Base-by-base conservation (phyloP, 2,888 invertebrate genomes). In the Drosophila rellima region DNA sequence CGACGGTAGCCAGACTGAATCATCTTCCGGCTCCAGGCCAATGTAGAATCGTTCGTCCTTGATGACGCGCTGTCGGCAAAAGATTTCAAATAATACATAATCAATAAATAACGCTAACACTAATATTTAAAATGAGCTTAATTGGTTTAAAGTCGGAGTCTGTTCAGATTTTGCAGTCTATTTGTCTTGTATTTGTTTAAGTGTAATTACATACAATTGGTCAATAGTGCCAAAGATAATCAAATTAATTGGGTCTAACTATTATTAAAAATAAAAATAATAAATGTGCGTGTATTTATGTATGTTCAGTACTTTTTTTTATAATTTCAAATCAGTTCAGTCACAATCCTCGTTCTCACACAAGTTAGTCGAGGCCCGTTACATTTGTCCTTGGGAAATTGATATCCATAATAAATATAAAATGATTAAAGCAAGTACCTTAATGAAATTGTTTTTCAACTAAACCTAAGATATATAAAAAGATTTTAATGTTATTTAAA, bases 1-100 rank as follows among this genome's bases (percentile, higher is more conserved):
- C 2, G 97, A 96, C 5, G 98, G 98, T 90, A 98, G 94, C 98
- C 98, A 98, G 47, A 97, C 93, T 0, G 97, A 97, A 93, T 98
- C 98, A 91, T 97, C 97, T 93, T 98, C 98, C 0, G 97, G 96
- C 91, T 98, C 98, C 75, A 96, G 95, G 23, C 97, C 96, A 17
- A 97, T 95, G 91, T 98, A 97, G 91, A 98, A 98, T 63, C 98
- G 94, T 91, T 98, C 97, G 93, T 98, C 98, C 76, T 97, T 95
- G 26, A 98, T 94, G 84, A 98, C 95, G 94, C 96, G 96, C 98
- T 98, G 18, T 13, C 4, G 17, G 6, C 15, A 31, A 17, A 17
- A 17, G 4, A 47, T 15, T 7, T 45, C 3, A 47, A 2, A 15
- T 20, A 7, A 13, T 13, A 20, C 3, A 15, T 17, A 23, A 3